phyloP scores from a whole-genome alignment of 23 tunicate genomes.

The Corella eumyota region DNA sequence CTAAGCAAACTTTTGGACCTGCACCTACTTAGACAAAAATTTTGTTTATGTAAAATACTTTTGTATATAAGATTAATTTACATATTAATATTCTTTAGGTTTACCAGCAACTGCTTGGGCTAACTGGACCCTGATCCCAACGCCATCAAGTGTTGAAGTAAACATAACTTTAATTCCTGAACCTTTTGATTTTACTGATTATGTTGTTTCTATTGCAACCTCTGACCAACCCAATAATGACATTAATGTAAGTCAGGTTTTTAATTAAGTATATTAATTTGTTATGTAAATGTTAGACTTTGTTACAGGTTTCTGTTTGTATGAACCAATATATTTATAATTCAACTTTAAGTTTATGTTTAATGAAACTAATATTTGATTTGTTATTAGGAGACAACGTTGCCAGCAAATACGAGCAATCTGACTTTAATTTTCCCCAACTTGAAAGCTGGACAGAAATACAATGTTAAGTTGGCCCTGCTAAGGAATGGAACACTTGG shows the following conservation, averaged over 20 bases:
- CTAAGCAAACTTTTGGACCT: no score
- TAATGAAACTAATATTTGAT: no score
- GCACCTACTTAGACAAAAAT: no score
- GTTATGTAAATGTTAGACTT: no score
- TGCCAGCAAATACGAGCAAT: no score
- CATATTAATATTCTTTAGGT: background rate
- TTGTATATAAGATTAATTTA: background rate
- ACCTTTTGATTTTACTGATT: background rate
- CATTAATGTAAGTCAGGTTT: no score
- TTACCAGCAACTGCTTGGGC: background rate
- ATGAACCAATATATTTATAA: no score
- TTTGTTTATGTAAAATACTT: background rate
- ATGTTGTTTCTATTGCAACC: background rate
- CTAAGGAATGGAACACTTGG: background rate
- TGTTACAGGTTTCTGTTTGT: no score
- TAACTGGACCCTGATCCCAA: conserved; percentile 7
- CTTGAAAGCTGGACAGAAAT: conserved; percentile 12
- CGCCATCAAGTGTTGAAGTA: background rate
- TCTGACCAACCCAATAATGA: no score
- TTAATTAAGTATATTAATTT: no score
- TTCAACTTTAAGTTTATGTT: no score
- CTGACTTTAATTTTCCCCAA: background rate
- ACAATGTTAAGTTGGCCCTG: conserved; percentile 4
- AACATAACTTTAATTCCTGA: background rate
- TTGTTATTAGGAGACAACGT: no score